Evolutionary conservation across 2,797 vertebrate species (phyloP), one percentile per base, ranked within the genome.

Genomic region (Tolypeutes matacus): DNA sequence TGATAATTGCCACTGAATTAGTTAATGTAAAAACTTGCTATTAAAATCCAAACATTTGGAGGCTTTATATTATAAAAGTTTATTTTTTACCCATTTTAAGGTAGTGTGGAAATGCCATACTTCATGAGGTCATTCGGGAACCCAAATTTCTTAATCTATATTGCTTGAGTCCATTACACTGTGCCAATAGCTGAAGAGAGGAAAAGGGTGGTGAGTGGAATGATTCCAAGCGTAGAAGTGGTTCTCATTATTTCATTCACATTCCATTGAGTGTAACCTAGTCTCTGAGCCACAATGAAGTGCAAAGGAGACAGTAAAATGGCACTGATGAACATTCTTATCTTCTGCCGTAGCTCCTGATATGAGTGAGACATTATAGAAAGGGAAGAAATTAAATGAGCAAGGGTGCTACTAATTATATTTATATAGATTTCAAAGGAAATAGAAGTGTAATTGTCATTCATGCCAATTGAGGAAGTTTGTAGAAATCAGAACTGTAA

Each of bases 351-450:
- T 7, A 69, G 18, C 18, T 82, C 64, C 18, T 82, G 29, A 77
- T 36, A 42, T 56, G 14, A 88, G 7, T 77, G 21, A 82, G 42
- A 27, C 17, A 73, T 34, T 6, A 72, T 1, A 58, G 15, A 21
- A 91, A 46, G 64, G 18, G 18, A 60, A 70, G 7, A 86, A 36
- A 2, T 49, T 60, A n/a, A 11, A 51, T 2, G 5, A 56, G 25
- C n/a, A 82, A 21, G 67, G 67, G 8, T 89, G 0, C 46, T 72
- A 67, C 18, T 75, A 85, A 75, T 65, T 25, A 65, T 13, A 67
- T 9, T 92, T 53, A 65, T 58, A 70, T 69, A 39, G 6, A 95
- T 20, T 93, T 91, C 76, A 94, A 84, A 53, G 51, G 34, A 89
- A 56, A 15, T 39, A 51, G 12, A 94, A 90, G 21, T 31, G 6